Base-by-base conservation (phyloP, 2,797 vertebrate genomes). In the Eulemur mongoz region DNA sequence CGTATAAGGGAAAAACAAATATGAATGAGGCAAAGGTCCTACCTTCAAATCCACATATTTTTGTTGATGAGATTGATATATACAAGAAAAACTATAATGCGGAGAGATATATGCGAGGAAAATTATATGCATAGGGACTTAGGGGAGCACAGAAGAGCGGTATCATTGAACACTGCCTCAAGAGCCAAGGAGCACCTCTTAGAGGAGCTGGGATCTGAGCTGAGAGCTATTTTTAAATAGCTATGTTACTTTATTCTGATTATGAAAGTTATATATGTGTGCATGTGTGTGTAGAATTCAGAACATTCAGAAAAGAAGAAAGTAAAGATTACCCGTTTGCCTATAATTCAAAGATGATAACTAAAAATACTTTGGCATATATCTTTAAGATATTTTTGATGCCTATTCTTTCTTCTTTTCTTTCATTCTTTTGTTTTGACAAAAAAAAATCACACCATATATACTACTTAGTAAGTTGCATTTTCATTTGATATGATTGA, bases 401-500 rank as follows among this genome's bases (percentile, higher is more conserved):
- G 14, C 23, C 22, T 67, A 70, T 88, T 81, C 32, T 92, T 91
- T 70, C n/a, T 59, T 79, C 11, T 61, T 52, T 76, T 27, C 22
- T 69, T 86, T 83, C 35, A 72, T 22, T 54, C n/a, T 94, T 69
- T 92, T 40, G 7, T 86, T 90, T 92, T 59, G 69, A 45, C 32
- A 25, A 67, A 81, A 81, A 54, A 54, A n/a, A 65, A 65, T 59
- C 35, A 70, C 5, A 70, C 10, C 1, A 5, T 69, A 89, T 76
- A n/a, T 72, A 52, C 11, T 93, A 48, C 32, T 94, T 80, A 83
- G 14, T 79, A 83, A 93, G 18, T 73, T 94, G 20, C 4, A 57
- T 87, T 95, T 92, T 95, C 50, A 94, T 78, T 91, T 92, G 61
- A 75, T 73, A 35, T 93, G 25, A 81, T 61, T 63, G 67, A 88